A percentile compares a stretch with the other conserved stretches of the same genome.
These are phyloP conservation scores for Noctua pronuba DNA, from an alignment of 2,888 invertebrate genomes.

Conservation along the genomic window DNA sequence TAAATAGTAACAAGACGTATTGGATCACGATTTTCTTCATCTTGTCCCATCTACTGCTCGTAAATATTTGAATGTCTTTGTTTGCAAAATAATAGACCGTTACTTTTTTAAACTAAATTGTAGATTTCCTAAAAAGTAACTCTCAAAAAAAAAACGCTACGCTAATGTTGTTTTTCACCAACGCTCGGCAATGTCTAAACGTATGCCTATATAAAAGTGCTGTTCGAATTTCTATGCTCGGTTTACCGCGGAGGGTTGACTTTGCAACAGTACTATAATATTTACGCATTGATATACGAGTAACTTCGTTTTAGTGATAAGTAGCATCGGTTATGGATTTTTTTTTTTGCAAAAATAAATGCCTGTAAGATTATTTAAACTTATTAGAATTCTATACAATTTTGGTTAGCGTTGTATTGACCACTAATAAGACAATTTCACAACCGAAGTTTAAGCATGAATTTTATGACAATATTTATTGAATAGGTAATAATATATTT, in stretches of 20 bases:
- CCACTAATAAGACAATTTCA: neutral
- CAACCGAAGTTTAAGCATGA: neutral
- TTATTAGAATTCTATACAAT: neutral
- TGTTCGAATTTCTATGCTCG: neutral
- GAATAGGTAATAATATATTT: conserved; percentile 16
- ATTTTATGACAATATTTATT: neutral
- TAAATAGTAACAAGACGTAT: too few relatives aligned
- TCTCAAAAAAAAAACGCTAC: neutral
- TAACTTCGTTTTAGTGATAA: neutral
- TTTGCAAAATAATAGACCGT: neutral
- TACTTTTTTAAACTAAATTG: neutral
- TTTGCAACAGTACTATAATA: neutral
- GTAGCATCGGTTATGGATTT: neutral
- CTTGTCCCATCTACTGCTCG: too few relatives aligned
- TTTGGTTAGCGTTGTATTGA: neutral
- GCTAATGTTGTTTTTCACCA: neutral
- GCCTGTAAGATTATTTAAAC: neutral
- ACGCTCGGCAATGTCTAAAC: neutral
- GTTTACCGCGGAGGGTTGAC: neutral
- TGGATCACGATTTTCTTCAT: too few relatives aligned
- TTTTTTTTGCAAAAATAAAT: neutral
- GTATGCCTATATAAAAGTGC: neutral
- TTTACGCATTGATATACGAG: neutral
- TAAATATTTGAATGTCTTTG: too few relatives aligned
- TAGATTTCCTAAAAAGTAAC: neutral